These are phyloP conservation scores for Orchesella cincta DNA, from an alignment of 1,140 invertebrate genomes.

Conservation along the genomic window DNA sequence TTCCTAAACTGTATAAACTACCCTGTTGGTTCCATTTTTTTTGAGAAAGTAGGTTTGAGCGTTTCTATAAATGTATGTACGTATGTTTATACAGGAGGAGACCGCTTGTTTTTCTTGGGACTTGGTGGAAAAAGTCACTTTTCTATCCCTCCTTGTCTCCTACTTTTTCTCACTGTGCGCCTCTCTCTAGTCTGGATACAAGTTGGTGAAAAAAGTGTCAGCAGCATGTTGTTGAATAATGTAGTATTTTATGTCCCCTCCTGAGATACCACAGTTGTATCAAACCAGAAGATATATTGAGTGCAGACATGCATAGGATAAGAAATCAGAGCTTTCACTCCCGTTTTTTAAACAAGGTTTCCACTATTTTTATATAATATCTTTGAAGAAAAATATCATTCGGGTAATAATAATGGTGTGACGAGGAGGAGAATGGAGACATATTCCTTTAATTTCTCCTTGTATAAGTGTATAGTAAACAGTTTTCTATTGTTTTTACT, in stretches of 20 bases:
- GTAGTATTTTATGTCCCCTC: conserved; percentile 26
- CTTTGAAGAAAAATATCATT: too few species aligned
- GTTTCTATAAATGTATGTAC: neutral
- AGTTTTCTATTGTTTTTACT: too few species aligned
- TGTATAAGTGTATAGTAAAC: too few species aligned
- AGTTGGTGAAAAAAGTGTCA: conserved; percentile 19
- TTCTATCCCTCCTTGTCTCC: neutral
- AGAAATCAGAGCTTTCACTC: neutral
- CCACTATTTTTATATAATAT: too few species aligned
- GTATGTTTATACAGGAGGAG: neutral
- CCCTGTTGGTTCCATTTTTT: neutral
- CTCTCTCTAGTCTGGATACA: neutral
- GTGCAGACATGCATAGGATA: neutral
- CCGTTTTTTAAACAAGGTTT: neutral
- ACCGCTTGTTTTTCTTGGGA: neutral
- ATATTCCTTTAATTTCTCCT: too few species aligned
- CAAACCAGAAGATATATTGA: neutral
- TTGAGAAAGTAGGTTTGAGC: neutral
- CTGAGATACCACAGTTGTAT: conserved; percentile 6
- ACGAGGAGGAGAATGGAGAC: too few species aligned
- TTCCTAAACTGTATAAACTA: neutral
- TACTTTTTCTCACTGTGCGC: conserved; percentile 13
- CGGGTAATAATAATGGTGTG: too few species aligned
- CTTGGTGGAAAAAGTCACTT: neutral
- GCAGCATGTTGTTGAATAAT: conserved; percentile 30